Conservation (phyloP, 1,140 invertebrate species). For the Drosophila micromelanica region DNA sequence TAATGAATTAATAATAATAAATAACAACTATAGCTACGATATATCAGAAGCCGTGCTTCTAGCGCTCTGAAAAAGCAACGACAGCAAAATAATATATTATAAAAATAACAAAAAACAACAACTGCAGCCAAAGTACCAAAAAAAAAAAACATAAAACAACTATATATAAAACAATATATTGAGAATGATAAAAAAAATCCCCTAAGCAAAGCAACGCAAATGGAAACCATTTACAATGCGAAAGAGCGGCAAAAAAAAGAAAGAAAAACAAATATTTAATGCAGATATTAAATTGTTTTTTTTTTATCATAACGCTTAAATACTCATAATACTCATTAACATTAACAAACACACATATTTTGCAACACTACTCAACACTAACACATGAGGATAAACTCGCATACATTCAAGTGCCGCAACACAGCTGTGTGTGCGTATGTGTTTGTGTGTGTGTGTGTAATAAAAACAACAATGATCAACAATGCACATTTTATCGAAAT, state of each 20-base stretch:
- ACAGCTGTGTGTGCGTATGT: conserved; percentile 8
- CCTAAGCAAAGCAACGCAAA: conserved; percentile 60
- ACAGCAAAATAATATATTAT: conserved; percentile 20
- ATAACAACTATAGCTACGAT: conserved; percentile 72
- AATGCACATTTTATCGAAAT: conserved; percentile 16
- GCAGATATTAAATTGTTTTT: conserved; percentile 3
- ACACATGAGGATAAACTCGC: conserved; percentile 11
- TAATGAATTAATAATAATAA: conserved; percentile 39
- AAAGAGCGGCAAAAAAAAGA: conserved; percentile 20
- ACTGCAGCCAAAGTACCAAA: conserved; percentile 76
- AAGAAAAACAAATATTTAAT: conserved; percentile 11
- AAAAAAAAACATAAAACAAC: conserved; percentile 24
- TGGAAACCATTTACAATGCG: conserved; percentile 64
- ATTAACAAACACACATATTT: conserved; percentile 21
- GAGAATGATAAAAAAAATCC: conserved; percentile 7
- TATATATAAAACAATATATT: conserved; percentile 25
- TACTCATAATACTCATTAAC: conserved; percentile 31
- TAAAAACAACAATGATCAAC: conserved; percentile 16
- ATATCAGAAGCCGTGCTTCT: conserved; percentile 83
- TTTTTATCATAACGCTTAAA: conserved; percentile 25
- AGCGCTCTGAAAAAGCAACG: conserved; percentile 69
- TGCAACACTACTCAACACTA: conserved; percentile 24
- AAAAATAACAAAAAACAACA: conserved; percentile 42
- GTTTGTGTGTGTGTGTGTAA: conserved; percentile 15
- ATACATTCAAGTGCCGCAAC: conserved; percentile 4